Conservation (phyloP, 2,888 invertebrate genomes). For the Holacanthella duospinosa region DNA sequence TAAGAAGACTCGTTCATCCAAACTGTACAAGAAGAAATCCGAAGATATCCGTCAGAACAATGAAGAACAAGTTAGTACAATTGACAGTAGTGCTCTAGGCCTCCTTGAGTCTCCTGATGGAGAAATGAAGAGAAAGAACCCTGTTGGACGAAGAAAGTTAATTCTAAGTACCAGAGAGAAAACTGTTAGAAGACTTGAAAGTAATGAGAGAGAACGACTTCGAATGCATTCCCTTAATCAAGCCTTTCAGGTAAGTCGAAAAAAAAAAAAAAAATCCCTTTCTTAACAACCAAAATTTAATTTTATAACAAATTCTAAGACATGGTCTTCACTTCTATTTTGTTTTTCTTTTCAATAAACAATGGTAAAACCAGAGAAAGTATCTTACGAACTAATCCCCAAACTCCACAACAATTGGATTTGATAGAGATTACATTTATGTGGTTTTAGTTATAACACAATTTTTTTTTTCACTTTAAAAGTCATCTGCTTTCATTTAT, state of each 20-base stretch:
- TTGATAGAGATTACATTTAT: too few relatives aligned
- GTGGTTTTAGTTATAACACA: too few relatives aligned
- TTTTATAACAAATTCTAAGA: background rate
- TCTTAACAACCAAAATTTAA: background rate
- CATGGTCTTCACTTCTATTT: background rate
- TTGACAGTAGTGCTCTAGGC: conserved; percentile 17
- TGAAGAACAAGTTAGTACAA: conserved; percentile 2
- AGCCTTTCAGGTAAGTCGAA: conserved; percentile 37
- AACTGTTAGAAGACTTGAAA: conserved; percentile 36
- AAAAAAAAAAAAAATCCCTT: background rate
- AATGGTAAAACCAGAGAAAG: too few relatives aligned
- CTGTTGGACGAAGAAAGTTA: conserved; percentile 36
- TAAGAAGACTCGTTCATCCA: background rate
- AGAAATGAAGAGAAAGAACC: conserved; percentile 34
- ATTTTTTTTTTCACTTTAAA: too few relatives aligned
- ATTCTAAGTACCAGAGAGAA: conserved; percentile 37
- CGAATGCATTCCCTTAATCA: conserved; percentile 38
- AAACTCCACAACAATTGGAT: too few relatives aligned
- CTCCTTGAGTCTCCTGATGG: background rate
- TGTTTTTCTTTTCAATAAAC: too few relatives aligned
- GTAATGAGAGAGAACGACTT: conserved; percentile 37
- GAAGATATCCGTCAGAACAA: too few relatives aligned
- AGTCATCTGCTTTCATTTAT: too few relatives aligned
- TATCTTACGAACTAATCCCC: too few relatives aligned
- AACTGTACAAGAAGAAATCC: background rate